Evolutionary conservation across 2,113 vertebrate genomes (phyloP).

Genomic region (Noctilio leporinus): DNA sequence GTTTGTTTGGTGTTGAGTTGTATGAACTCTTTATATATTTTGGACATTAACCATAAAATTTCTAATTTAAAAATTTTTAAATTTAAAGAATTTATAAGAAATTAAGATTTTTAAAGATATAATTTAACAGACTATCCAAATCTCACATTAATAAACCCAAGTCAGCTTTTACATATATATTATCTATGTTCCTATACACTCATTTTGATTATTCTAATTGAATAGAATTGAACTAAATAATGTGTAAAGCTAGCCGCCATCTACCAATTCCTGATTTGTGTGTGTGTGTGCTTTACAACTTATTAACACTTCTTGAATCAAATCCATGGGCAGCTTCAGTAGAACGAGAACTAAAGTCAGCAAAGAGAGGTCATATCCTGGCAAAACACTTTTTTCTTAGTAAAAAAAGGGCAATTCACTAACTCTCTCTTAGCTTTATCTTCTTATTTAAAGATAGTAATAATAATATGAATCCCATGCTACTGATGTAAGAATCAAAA

Average conservation of each 20-base stretch:
- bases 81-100: not conserved
- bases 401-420: not conserved
- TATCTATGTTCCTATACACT: not conserved
- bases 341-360: not conserved
- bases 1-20: too few species aligned
- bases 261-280: conserved; percentile 43
- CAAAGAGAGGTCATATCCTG: not conserved
- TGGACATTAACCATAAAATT: not conserved
- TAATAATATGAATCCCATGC: not conserved
- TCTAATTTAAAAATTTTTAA: not conserved
- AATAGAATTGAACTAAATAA: conserved; percentile 40
- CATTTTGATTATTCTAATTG: conserved; percentile 50
- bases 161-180: conserved; percentile 6
- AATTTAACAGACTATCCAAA: not conserved
- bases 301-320: conserved; percentile 23
- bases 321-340: not conserved
- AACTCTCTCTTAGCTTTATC: not conserved
- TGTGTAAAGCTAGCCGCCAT: conserved; percentile 15
- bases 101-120: not conserved
- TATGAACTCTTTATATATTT: too few species aligned
- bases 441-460: not conserved
- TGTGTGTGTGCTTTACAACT: conserved; percentile 30
- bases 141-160: not conserved
- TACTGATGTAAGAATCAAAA: not conserved
- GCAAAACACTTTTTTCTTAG: not conserved